Evolutionary conservation across 2,888 invertebrate species (phyloP).

Genomic region (Mimumesa dahlbomi): DNA sequence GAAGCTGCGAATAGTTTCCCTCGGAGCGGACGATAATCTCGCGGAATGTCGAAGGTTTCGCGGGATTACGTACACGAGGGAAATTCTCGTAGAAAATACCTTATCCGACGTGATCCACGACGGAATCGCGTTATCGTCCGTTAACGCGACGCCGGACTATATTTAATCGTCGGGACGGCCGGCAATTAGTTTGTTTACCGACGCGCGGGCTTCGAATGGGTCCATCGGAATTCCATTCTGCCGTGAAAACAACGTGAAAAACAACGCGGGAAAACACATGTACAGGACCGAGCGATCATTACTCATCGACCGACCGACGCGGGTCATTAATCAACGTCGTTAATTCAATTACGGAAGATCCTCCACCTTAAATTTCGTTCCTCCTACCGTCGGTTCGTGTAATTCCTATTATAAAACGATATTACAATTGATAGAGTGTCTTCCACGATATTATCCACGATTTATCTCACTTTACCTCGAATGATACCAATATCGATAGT

Average conservation of each 20-base stretch:
- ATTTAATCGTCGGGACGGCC: constrained; percentile 55
- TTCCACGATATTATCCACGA: too few species aligned
- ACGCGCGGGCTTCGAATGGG: constrained; percentile 24
- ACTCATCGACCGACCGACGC: too few species aligned
- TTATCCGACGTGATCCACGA: constrained; percentile 31
- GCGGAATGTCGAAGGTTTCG: constrained; percentile 40
- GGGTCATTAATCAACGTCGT: neutral
- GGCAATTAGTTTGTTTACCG: constrained; percentile 48
- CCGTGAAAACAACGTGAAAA: constrained; percentile 36
- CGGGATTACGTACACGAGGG: constrained; percentile 35
- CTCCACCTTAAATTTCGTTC: too few species aligned
- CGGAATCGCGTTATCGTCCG: constrained; percentile 48
- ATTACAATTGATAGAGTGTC: too few species aligned
- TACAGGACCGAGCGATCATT: too few species aligned
- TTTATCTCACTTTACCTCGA: too few species aligned
- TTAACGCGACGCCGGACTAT: constrained; percentile 45
- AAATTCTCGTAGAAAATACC: constrained; percentile 57
- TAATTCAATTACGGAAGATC: too few species aligned
- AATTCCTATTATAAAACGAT: too few species aligned
- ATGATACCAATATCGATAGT: too few species aligned
- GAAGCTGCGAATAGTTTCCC: constrained; percentile 47
- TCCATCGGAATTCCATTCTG: constrained; percentile 41
- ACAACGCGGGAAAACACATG: constrained; percentile 17
- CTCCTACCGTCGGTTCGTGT: too few species aligned
- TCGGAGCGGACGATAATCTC: constrained; percentile 36